Evolutionary conservation across 2,113 vertebrate genomes (phyloP).

Genomic region (Tympanuchus pallidicinctus): DNA sequence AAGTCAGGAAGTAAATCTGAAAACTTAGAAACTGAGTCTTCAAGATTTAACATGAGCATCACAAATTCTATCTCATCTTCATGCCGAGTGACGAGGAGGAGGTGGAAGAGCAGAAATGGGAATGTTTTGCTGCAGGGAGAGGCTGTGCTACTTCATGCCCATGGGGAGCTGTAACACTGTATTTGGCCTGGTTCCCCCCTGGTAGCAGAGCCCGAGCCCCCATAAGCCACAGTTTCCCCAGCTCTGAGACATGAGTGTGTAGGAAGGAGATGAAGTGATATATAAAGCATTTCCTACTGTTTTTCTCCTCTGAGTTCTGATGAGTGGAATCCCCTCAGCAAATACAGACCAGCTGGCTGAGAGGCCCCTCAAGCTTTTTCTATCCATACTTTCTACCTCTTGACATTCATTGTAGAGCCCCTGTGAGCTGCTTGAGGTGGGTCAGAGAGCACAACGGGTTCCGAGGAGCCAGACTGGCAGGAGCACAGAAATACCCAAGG

Average conservation of each 20-base stretch:
- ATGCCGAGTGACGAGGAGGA: not conserved
- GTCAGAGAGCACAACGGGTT: rapidly evolving
- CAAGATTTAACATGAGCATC: not conserved
- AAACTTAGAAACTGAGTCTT: not conserved
- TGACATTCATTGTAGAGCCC: rapidly evolving
- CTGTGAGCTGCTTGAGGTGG: rapidly evolving
- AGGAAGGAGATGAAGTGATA: not conserved
- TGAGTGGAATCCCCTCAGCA: not conserved
- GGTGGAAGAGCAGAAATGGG: not conserved
- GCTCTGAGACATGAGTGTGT: not conserved
- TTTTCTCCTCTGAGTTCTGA: not conserved
- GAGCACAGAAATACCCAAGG: not conserved
- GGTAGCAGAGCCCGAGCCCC: not conserved
- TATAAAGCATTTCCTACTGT: not conserved
- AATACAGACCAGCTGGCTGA: not conserved
- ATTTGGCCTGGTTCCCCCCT: not conserved
- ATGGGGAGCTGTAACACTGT: not conserved
- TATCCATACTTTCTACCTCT: constrained; percentile 46
- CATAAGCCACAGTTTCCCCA: rapidly evolving
- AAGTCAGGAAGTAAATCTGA: not conserved
- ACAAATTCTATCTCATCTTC: not conserved
- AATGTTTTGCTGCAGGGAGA: not conserved
- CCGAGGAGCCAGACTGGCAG: rapidly evolving
- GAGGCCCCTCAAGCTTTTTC: not conserved
- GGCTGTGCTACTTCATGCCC: rapidly evolving